Evolutionary conservation across 1,140 invertebrate species (phyloP).

Genomic region (Apis mellifera): DNA sequence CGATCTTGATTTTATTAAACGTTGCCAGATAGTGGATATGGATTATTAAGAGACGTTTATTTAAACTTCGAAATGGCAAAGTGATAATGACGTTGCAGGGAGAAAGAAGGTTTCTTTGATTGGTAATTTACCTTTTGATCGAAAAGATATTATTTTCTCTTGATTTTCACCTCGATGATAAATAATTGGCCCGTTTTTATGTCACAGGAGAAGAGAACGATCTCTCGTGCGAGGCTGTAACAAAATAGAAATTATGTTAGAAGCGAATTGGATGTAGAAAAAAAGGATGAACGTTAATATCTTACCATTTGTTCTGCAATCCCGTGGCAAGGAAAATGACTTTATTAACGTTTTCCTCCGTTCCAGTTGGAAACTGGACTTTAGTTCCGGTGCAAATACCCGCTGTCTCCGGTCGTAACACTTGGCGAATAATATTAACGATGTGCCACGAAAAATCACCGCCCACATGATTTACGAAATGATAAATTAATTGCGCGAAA

Average conservation of each 20-base stretch:
- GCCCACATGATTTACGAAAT: slow-evolving; percentile 12
- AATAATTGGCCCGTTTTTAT: no score
- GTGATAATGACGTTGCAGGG: not conserved
- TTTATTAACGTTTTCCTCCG: slow-evolving; percentile 11
- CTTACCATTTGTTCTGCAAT: not conserved
- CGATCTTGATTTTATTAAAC: slow-evolving; percentile 46
- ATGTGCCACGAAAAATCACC: slow-evolving; percentile 27
- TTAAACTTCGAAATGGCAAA: not conserved
- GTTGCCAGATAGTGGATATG: not conserved
- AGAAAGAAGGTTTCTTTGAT: no score
- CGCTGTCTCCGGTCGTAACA: not conserved
- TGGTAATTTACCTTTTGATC: not conserved
- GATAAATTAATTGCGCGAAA: slow-evolving; percentile 43
- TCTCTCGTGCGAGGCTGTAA: not conserved
- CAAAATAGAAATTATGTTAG: not conserved
- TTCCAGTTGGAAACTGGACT: slow-evolving; percentile 28
- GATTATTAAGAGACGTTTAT: slow-evolving; percentile 41
- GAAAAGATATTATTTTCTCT: not conserved
- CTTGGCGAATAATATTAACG: slow-evolving; percentile 20
- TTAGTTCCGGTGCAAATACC: not conserved
- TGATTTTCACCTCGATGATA: no score
- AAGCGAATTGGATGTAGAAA: not conserved
- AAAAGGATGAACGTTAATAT: not conserved
- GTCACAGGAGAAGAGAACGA: not conserved
- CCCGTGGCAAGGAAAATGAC: not conserved